Conservation (phyloP, 1,140 invertebrate genomes). For the Battus philenor region DNA sequence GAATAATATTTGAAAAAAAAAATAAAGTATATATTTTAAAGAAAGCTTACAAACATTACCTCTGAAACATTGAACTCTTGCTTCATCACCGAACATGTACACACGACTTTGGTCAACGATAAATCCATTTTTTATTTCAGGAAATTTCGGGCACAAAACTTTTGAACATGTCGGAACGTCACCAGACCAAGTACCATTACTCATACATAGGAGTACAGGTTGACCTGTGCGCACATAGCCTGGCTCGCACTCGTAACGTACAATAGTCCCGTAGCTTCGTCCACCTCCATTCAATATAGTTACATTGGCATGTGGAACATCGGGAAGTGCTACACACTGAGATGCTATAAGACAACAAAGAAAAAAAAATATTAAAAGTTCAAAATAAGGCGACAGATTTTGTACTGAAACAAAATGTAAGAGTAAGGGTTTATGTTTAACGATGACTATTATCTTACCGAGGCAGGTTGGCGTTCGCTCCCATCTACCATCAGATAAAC, state of each 20-base stretch:
- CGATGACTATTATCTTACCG: slow-evolving; percentile 72
- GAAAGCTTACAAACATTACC: slow-evolving; percentile 76
- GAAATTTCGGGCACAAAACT: slow-evolving; percentile 88
- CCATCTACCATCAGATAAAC: slow-evolving; percentile 92
- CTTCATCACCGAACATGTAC: slow-evolving; percentile 94
- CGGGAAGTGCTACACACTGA: slow-evolving; percentile 92
- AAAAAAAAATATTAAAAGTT: too few species aligned
- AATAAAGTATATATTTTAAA: slow-evolving; percentile 10
- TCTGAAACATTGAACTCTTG: slow-evolving; percentile 92
- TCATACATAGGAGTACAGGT: slow-evolving; percentile 95
- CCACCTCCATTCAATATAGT: slow-evolving; percentile 95
- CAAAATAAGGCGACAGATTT: too few species aligned
- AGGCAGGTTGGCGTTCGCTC: slow-evolving; percentile 93
- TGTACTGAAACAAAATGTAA: too few species aligned
- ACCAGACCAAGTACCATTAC: slow-evolving; percentile 97
- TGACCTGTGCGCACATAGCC: slow-evolving; percentile 93
- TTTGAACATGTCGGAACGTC: slow-evolving; percentile 92
- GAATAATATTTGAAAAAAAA: neutral
- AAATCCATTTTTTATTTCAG: slow-evolving; percentile 90
- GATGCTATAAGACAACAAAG: slow-evolving; percentile 81
- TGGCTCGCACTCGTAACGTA: slow-evolving; percentile 94
- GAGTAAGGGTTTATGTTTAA: slow-evolving; percentile 11
- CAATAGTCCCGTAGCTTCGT: slow-evolving; percentile 95
- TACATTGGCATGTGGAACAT: slow-evolving; percentile 91
- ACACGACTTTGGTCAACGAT: slow-evolving; percentile 84